Evolutionary conservation across 1,140 invertebrate species (phyloP).

Genomic region (Palaemon carinicauda): DNA sequence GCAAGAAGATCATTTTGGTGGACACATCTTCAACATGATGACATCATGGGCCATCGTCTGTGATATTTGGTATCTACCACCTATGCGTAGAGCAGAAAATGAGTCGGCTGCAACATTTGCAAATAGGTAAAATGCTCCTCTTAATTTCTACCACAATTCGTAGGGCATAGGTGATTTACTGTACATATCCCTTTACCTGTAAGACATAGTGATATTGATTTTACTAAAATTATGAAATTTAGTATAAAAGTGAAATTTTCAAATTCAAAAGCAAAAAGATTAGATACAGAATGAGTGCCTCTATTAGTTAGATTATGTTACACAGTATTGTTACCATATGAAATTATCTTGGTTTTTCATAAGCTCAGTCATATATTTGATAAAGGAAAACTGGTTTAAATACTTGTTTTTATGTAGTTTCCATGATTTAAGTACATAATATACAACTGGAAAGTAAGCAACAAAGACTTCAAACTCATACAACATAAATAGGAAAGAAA

Average conservation of each 20-base stretch:
- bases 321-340: too few relatives aligned
- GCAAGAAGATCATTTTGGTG: conserved; percentile 91
- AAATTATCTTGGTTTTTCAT: too few relatives aligned
- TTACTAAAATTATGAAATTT: not conserved
- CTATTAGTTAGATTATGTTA: too few relatives aligned
- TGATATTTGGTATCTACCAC: conserved; percentile 98
- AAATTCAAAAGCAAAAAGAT: not conserved
- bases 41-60: conserved; percentile 99
- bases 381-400: too few relatives aligned
- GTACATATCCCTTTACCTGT: not conserved
- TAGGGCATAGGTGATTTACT: not conserved
- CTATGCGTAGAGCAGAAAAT: conserved; percentile 80
- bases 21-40: conserved; percentile 98
- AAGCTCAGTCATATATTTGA: too few relatives aligned
- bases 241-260: not conserved
- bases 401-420: too few relatives aligned
- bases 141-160: not conserved
- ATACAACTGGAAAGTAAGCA: too few relatives aligned
- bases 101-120: conserved; percentile 93
- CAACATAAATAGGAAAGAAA: too few relatives aligned
- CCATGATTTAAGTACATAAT: too few relatives aligned
- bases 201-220: not conserved
- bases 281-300: not conserved
- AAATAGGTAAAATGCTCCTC: conserved; percentile 67
- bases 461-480: too few relatives aligned